Evolutionary conservation across 2,888 invertebrate species (phyloP), one percentile per base, ranked within the genome.

Genomic region (Bedellia somnulentella): DNA sequence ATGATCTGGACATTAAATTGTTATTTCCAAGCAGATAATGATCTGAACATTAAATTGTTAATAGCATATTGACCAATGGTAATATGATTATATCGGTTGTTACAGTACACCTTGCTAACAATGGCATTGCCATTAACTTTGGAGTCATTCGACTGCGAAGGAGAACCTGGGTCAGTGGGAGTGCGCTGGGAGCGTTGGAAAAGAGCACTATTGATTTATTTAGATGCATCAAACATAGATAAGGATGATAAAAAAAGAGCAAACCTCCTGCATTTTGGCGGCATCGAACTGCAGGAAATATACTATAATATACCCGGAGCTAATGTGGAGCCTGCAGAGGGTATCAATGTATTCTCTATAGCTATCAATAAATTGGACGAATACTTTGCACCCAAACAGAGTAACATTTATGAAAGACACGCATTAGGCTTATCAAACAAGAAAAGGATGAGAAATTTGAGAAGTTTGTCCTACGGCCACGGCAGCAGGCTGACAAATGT

Each of bases 401-500:
- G 28, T 46, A 56, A 34, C 17, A 17, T 27, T 3, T 33, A 29
- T 22, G 33, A 33, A 29, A 24, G 33, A n/a, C 25, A 33, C 29
- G 30, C 46, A 8, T 48, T 47, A 38, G 47, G 9, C 35, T 33
- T 13, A 31, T 54, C 16, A 44, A 42, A 36, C 43, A 41, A 28
- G 42, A 41, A 28, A 35, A 38, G 10, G 43, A 34, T 11, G 50
- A 52, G 34, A 43, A 31, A 11, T 45, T 57, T 22, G 40, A 42
- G 13, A 45, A 46, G 24, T 52, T 45, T 35, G 11, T 53, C 4
- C 22, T 49, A 12, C 38, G 41, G 28, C 24, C 45, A 10, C 34
- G 51, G 16, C 36, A 47, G 23, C 53, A 55, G 37, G 46, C 47
- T 6, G 33, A 34, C 10, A 45, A 44, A 29, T 50, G 49, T 36